phyloP scores from a whole-genome alignment of 2,113 vertebrate species.

The Austrofundulus limnaeus region DNA sequence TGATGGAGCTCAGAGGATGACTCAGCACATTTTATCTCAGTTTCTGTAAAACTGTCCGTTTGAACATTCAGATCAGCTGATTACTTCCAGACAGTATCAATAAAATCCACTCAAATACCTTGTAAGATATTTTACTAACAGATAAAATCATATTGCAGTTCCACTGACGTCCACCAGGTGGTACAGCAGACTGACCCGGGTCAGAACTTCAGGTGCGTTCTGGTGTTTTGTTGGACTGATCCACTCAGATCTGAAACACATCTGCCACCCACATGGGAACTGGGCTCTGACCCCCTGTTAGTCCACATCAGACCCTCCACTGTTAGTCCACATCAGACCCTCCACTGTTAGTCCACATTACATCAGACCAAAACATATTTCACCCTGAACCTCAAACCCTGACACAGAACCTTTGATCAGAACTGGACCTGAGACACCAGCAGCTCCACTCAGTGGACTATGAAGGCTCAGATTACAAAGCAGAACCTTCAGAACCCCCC shows the following conservation, averaged over 20 bases:
- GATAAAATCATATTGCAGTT: not conserved
- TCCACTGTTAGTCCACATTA: too few relatives aligned
- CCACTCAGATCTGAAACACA: not conserved
- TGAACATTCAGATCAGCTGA: too few relatives aligned
- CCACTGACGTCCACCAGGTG: not conserved
- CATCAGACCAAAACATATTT: not conserved
- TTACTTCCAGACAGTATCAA: too few relatives aligned
- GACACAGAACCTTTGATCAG: not conserved
- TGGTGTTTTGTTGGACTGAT: too few relatives aligned
- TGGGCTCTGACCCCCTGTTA: not conserved
- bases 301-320: conserved; percentile 1
- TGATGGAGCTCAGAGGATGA: too few relatives aligned
- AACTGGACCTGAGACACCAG: not conserved
- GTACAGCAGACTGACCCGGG: not conserved
- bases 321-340: too few relatives aligned
- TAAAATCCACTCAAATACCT: too few relatives aligned
- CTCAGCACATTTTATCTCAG: too few relatives aligned
- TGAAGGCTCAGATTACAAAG: not conserved
- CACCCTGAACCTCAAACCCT: too few relatives aligned
- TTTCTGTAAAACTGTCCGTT: too few relatives aligned
- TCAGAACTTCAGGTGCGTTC: too few relatives aligned
- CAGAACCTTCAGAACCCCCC: conserved; percentile 1
- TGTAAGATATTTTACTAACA: too few relatives aligned
- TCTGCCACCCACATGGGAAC: conserved; percentile 68
- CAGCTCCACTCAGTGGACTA: not conserved